Percentiles rank a stretch among this genome's conserved stretches.
Evolutionary conservation across 2,888 invertebrate genomes (phyloP).

Genomic region (Atrina japonica): DNA sequence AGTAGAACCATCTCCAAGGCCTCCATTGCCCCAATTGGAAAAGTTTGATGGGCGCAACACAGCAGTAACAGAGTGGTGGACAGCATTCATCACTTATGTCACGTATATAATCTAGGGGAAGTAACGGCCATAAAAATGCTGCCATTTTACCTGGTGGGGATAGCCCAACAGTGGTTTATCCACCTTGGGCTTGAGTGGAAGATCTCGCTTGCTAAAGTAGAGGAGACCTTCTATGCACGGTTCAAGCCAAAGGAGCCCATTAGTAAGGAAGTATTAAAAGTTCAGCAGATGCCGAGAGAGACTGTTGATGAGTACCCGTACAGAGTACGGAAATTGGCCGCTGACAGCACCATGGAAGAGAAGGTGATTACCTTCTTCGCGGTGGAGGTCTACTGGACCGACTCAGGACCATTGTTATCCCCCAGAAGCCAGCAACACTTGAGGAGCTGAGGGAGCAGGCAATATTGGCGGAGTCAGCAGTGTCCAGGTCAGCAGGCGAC

Average conservation of each 20-base stretch:
- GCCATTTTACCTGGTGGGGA: background rate
- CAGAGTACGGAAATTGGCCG: background rate
- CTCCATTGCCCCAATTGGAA: background rate
- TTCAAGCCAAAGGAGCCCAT: background rate
- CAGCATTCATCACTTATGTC: background rate
- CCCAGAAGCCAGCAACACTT: background rate
- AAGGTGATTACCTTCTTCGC: background rate
- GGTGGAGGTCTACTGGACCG: background rate
- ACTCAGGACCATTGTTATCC: background rate
- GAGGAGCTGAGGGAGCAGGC: conserved; percentile 6
- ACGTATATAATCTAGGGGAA: background rate
- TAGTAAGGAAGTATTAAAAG: background rate
- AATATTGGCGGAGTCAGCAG: background rate
- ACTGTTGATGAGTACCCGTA: background rate
- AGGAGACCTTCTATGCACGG: conserved; percentile 1
- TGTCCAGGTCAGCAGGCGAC: background rate
- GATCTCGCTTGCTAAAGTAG: background rate
- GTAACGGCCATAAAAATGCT: background rate
- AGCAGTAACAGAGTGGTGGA: conserved; percentile 7
- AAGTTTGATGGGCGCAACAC: conserved; percentile 13
- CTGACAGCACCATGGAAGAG: conserved; percentile 1
- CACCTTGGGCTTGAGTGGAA: background rate
- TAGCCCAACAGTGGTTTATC: conserved; percentile 8
- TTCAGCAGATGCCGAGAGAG: background rate
- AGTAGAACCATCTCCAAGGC: background rate